phyloP scores from a whole-genome alignment of 2,797 vertebrate species.

The Arrhamphus sclerolepis region DNA sequence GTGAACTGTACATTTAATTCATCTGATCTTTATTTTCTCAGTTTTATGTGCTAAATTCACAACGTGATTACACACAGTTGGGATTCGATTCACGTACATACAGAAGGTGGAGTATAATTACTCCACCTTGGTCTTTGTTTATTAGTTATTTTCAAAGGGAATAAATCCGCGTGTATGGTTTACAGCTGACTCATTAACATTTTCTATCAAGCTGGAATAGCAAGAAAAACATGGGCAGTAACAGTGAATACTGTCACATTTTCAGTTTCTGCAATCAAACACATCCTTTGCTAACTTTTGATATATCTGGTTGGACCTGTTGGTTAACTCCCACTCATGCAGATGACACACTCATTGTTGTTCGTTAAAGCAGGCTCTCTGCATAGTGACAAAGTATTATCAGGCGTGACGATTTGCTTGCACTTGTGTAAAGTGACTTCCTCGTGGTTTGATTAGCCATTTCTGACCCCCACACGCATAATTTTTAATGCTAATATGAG shows the following conservation, averaged over 20 bases:
- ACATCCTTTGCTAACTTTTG: constrained; percentile 7
- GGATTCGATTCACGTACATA: too few relatives aligned
- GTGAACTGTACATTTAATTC: too few relatives aligned
- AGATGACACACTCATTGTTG: background rate
- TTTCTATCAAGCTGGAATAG: background rate
- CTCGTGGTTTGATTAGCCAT: background rate
- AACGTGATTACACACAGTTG: too few relatives aligned
- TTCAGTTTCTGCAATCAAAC: background rate
- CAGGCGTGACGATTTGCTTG: background rate
- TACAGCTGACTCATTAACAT: background rate
- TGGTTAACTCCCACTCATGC: constrained; percentile 24
- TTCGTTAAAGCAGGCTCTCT: background rate
- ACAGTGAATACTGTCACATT: background rate
- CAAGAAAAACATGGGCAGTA: too few relatives aligned
- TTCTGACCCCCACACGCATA: background rate
- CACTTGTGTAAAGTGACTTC: background rate
- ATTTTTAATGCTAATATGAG: too few relatives aligned
- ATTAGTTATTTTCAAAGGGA: too few relatives aligned
- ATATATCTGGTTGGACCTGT: constrained; percentile 53
- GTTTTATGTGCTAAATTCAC: too few relatives aligned
- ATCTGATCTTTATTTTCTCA: too few relatives aligned
- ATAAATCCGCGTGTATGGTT: too few relatives aligned
- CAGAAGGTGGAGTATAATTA: too few relatives aligned
- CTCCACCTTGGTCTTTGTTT: too few relatives aligned
- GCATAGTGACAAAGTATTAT: background rate